Evolutionary conservation across 2,797 vertebrate genomes (phyloP).

Genomic region (Picus viridis): DNA sequence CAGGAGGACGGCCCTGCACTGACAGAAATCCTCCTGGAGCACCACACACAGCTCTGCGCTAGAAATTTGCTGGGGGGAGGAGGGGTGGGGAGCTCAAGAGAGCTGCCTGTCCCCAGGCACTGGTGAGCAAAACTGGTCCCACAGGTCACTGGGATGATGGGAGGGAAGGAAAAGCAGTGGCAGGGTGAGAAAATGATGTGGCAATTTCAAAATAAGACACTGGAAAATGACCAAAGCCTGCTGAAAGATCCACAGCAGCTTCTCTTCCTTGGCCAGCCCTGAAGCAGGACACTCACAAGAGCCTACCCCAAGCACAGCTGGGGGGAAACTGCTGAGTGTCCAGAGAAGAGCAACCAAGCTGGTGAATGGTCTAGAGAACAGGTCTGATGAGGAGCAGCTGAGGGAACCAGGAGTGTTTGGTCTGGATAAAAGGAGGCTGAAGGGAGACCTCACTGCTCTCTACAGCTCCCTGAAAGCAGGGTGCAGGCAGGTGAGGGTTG

Average conservation of each 20-base stretch:
- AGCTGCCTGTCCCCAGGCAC: neutral
- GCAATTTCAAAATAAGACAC: neutral
- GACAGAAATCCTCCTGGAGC: neutral
- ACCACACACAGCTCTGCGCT: fast-evolving
- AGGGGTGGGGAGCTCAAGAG: neutral
- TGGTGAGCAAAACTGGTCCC: neutral
- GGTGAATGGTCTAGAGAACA: too few species aligned
- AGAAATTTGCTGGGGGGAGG: neutral
- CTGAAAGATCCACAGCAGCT: neutral
- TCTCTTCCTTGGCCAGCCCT: neutral
- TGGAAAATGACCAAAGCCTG: neutral
- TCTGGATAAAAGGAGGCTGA: too few species aligned
- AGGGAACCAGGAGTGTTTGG: too few species aligned
- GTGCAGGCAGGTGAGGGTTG: too few species aligned
- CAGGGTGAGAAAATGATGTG: neutral
- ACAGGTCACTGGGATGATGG: neutral
- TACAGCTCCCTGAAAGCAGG: too few species aligned
- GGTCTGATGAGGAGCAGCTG: too few species aligned
- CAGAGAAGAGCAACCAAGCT: too few species aligned
- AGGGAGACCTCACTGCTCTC: too few species aligned
- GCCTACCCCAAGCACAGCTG: neutral
- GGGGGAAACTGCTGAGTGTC: neutral
- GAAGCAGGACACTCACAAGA: neutral
- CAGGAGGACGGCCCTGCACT: neutral
- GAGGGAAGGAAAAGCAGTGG: neutral